phyloP scores from a whole-genome alignment of 2,113 vertebrate species.

The Microcebus griseorufus region DNA sequence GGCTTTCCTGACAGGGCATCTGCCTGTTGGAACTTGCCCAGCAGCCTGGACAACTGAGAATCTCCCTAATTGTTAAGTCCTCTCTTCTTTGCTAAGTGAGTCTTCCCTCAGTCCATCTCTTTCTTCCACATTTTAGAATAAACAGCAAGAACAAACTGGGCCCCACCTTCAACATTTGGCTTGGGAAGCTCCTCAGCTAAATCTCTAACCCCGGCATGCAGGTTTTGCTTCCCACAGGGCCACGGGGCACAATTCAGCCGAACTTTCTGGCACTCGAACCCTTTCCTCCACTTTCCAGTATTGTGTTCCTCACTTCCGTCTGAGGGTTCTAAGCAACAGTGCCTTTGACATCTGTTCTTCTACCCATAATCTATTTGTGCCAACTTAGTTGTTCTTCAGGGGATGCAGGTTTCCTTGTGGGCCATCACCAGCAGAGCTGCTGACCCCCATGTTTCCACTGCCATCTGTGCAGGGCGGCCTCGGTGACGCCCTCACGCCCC shows the following conservation, averaged over 20 bases:
- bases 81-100: background rate
- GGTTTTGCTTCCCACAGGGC: background rate
- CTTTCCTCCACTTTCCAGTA: background rate
- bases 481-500: too few species aligned
- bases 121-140: background rate
- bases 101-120: background rate
- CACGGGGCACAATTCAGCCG: background rate
- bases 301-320: accelerated
- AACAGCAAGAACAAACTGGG: background rate
- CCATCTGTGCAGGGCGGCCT: background rate
- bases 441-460: accelerated
- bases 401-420: accelerated
- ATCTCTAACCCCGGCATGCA: background rate
- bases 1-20: too few species aligned
- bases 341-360: background rate
- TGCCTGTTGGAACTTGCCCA: too few species aligned
- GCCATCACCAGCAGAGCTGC: accelerated
- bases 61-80: too few species aligned
- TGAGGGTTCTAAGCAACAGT: accelerated
- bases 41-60: too few species aligned
- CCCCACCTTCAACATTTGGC: background rate
- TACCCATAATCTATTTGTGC: accelerated
- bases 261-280: accelerated
- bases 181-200: background rate
- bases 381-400: accelerated